These are phyloP conservation scores for Catharus fuscescens DNA, from an alignment of 2,113 vertebrate species.

Conservation along the genomic window DNA sequence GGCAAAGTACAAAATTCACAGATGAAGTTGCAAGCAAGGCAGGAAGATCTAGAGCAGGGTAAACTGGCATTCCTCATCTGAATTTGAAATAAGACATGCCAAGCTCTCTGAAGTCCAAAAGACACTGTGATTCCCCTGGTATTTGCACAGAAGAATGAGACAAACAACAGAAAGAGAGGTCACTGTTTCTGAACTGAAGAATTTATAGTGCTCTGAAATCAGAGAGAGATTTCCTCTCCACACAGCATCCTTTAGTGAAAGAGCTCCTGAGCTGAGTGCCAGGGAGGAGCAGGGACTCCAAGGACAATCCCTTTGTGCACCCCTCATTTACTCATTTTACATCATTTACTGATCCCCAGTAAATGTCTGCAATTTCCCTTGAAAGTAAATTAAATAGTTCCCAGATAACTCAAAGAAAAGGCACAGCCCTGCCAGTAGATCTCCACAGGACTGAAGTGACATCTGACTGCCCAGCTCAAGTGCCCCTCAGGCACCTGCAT, in stretches of 20 bases:
- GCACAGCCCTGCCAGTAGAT: neutral
- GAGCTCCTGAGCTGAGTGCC: neutral
- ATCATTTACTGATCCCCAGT: neutral
- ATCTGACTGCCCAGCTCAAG: neutral
- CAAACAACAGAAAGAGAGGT: neutral
- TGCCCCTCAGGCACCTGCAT: neutral
- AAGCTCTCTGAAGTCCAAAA: neutral
- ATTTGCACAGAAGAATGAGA: neutral
- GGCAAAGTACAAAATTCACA: neutral
- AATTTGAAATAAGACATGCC: neutral
- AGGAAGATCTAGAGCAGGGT: neutral
- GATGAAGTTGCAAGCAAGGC: neutral
- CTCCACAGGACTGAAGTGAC: neutral
- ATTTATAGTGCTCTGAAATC: neutral
- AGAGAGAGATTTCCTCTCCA: neutral
- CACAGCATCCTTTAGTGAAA: neutral
- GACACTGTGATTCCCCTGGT: neutral
- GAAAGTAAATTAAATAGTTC: neutral
- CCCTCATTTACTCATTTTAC: neutral
- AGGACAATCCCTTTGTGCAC: accelerated
- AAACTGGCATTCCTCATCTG: neutral
- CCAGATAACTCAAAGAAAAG: neutral
- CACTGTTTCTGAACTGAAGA: neutral
- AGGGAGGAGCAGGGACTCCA: neutral
- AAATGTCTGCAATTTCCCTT: neutral